A percentile compares a stretch with the other conserved stretches of the same genome.
Conservation (phyloP, 2,113 vertebrate species). For the Albula glossodonta region DNA sequence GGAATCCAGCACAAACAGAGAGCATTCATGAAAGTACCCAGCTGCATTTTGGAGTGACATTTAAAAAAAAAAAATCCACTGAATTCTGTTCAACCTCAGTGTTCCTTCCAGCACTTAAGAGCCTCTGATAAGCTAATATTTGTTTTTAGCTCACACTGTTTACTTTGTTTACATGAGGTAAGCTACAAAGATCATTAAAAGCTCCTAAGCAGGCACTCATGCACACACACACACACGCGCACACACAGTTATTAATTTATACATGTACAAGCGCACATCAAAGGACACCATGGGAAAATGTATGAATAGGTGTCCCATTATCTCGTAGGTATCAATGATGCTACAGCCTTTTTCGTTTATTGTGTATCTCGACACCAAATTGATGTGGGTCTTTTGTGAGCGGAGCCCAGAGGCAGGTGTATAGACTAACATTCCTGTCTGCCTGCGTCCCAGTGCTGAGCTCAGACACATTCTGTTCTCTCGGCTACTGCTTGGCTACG, state of each 20-base stretch:
- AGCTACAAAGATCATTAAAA: conserved; percentile 6
- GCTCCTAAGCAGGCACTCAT: not conserved
- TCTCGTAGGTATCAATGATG: not conserved
- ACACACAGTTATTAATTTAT: not conserved
- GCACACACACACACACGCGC: conserved; percentile 5
- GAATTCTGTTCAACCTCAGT: not conserved
- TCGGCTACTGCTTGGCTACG: not conserved
- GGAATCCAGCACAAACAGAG: not conserved
- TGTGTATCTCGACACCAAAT: not conserved
- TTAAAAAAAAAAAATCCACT: not conserved
- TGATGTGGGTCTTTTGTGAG: not conserved
- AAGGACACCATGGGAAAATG: not conserved
- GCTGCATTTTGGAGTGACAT: not conserved
- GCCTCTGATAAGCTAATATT: conserved; percentile 11
- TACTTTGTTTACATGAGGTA: not conserved
- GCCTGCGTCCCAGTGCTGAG: not conserved
- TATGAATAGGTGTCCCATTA: not conserved
- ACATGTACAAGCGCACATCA: not conserved
- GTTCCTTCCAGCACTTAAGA: not conserved
- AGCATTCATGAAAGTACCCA: not conserved
- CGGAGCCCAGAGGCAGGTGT: not conserved
- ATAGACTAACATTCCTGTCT: not conserved
- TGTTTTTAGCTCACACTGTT: conserved; percentile 2
- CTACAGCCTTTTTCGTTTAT: not conserved
- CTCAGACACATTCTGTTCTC: not conserved